Evolutionary conservation across 2,888 invertebrate species (phyloP).

Genomic region (Tetragonisca angustula): DNA sequence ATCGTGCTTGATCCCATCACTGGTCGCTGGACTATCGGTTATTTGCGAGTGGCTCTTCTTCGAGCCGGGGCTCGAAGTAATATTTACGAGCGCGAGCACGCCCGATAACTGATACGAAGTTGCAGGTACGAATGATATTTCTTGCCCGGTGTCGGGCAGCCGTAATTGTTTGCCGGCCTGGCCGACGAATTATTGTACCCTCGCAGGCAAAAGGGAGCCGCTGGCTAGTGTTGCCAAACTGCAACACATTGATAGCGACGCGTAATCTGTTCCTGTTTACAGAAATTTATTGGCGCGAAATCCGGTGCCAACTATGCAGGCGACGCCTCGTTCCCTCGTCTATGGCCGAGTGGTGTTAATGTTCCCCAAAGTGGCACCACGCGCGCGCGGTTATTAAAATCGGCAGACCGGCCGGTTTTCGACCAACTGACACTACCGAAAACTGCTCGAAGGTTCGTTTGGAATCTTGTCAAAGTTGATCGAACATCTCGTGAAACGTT

Average conservation of each 20-base stretch:
- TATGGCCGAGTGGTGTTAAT: slow-evolving; percentile 52
- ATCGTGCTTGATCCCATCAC: neutral
- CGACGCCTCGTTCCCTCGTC: slow-evolving; percentile 35
- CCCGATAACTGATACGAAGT: slow-evolving; percentile 41
- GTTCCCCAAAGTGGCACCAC: slow-evolving; percentile 17
- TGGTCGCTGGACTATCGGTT: neutral
- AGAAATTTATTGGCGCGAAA: slow-evolving; percentile 67
- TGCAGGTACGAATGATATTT: slow-evolving; percentile 45
- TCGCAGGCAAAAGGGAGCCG: slow-evolving; percentile 29
- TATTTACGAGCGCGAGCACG: slow-evolving; percentile 9
- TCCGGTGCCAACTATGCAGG: slow-evolving; percentile 67
- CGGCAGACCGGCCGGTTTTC: slow-evolving; percentile 27
- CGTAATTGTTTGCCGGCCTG: slow-evolving; percentile 54
- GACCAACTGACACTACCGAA: neutral
- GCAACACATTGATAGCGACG: slow-evolving; percentile 63
- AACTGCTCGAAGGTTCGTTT: neutral
- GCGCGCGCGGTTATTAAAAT: slow-evolving; percentile 46
- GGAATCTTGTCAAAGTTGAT: neutral
- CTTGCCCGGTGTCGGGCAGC: slow-evolving; percentile 24
- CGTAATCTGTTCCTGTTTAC: slow-evolving; percentile 69
- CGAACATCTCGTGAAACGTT: too few relatives aligned
- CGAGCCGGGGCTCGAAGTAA: neutral
- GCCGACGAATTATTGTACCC: slow-evolving; percentile 47
- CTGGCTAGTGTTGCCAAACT: slow-evolving; percentile 59
- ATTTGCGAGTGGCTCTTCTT: neutral